A percentile compares a stretch with the other conserved stretches of the same genome.
phyloP scores from a whole-genome alignment of 2,797 vertebrate species.

The Falco rusticolus region DNA sequence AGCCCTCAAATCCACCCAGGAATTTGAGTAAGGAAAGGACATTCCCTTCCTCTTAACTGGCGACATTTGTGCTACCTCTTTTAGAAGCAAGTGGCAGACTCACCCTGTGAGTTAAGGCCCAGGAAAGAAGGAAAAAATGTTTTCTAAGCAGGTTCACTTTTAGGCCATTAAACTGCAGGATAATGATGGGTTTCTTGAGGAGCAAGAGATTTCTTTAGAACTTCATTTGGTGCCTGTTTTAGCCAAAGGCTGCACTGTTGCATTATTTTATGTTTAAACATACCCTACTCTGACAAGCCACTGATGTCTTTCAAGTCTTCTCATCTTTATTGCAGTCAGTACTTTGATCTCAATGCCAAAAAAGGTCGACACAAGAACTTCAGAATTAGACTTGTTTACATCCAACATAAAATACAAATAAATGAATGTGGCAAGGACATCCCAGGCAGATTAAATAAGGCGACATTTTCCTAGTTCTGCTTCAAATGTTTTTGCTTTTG shows the following conservation, averaged over 20 bases:
- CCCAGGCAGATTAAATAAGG: constrained; percentile 34
- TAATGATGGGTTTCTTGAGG: background rate
- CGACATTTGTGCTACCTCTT: background rate
- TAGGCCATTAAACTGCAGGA: constrained; percentile 38
- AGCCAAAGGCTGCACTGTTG: constrained; percentile 47
- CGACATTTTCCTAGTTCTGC: background rate
- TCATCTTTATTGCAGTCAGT: constrained; percentile 70
- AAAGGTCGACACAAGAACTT: constrained; percentile 63
- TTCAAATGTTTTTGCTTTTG: constrained; percentile 64
- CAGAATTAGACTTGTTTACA: constrained; percentile 72
- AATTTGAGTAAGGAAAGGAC: background rate
- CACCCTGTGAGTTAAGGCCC: background rate
- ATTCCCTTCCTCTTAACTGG: background rate
- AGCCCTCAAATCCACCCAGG: background rate
- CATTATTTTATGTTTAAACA: constrained; percentile 68
- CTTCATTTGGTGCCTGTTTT: constrained; percentile 36
- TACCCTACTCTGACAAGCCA: constrained; percentile 51
- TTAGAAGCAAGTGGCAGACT: background rate
- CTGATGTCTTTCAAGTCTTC: constrained; percentile 53
- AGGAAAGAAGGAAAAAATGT: background rate
- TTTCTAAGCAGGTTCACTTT: background rate
- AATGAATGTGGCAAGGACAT: constrained; percentile 67
- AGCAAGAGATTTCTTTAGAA: constrained; percentile 34
- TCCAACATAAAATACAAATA: constrained; percentile 47
- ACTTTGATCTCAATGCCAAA: constrained; percentile 69